A percentile compares a stretch with the other conserved stretches of the same genome.
Evolutionary conservation across 2,888 invertebrate genomes (phyloP).

Genomic region (Nephrotoma flavescens): DNA sequence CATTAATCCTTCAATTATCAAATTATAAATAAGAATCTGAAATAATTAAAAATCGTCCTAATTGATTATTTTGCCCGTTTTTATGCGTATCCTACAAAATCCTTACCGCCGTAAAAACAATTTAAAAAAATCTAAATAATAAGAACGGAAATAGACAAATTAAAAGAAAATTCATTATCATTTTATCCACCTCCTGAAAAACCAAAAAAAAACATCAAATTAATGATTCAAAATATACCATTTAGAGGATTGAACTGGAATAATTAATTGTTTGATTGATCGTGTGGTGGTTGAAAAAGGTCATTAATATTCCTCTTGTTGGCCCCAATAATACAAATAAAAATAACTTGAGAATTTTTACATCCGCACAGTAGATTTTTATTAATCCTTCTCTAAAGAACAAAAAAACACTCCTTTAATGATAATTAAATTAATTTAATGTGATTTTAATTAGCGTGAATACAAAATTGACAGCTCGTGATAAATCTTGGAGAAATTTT

Average conservation of each 20-base stretch:
- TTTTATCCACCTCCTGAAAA: neutral
- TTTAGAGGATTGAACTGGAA: neutral
- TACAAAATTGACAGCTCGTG: neutral
- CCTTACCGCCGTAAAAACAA: neutral
- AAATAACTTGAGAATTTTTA: neutral
- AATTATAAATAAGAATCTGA: neutral
- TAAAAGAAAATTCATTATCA: neutral
- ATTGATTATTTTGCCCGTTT: neutral
- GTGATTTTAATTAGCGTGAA: neutral
- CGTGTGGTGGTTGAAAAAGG: neutral
- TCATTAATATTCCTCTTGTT: neutral
- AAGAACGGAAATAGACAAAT: neutral
- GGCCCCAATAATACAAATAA: neutral
- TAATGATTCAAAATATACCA: neutral
- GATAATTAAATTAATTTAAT: neutral
- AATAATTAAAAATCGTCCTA: neutral
- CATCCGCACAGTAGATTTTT: neutral
- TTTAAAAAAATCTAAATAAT: neutral
- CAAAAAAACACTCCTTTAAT: neutral
- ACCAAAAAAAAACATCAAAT: neutral
- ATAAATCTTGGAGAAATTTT: neutral
- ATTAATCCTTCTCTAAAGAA: neutral
- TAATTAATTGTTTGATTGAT: neutral
- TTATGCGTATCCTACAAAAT: neutral
- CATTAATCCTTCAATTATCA: neutral